phyloP scores from a whole-genome alignment of 2,113 vertebrate genomes.

The Verasper variegatus region DNA sequence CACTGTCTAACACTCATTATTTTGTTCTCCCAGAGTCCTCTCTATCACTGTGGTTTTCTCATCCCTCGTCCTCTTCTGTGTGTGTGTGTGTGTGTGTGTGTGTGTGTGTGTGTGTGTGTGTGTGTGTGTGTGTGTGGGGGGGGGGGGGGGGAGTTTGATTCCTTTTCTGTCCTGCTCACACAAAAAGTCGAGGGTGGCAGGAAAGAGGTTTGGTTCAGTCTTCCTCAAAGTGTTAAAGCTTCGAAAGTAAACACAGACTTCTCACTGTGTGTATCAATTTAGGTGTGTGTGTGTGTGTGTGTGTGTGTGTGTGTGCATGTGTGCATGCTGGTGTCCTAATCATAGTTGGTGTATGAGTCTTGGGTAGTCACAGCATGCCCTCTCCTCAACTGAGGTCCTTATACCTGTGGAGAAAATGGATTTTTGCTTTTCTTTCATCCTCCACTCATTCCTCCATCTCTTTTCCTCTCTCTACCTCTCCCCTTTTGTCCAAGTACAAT shows the following conservation, averaged over 20 bases:
- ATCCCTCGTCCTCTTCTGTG: slow-evolving; percentile 11
- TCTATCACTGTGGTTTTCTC: slow-evolving; percentile 16
- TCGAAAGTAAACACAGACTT: not conserved
- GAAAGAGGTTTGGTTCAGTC: not conserved
- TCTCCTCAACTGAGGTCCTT: slow-evolving; percentile 45
- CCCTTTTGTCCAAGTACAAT: not conserved
- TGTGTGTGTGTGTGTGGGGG: slow-evolving; percentile 23
- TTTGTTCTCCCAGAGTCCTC: slow-evolving; percentile 29
- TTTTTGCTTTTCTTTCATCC: slow-evolving; percentile 54
- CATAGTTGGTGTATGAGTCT: slow-evolving; percentile 40
- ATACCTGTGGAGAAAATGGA: slow-evolving; percentile 66
- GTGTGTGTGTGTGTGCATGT: slow-evolving; percentile 10
- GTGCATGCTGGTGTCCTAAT: slow-evolving; percentile 26
- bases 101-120: slow-evolving; percentile 21
- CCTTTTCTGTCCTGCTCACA: not conserved
- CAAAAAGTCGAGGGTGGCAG: not conserved
- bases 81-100: slow-evolving; percentile 3
- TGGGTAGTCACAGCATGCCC: slow-evolving; percentile 38
- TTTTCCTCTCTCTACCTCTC: not conserved
- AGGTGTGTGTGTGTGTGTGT: slow-evolving; percentile 14
- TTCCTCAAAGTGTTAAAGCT: not conserved
- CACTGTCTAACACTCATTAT: slow-evolving; percentile 51
- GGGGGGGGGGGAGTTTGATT: too few relatives aligned
- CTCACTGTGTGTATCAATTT: slow-evolving; percentile 52
- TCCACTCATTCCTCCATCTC: slow-evolving; percentile 19